phyloP scores from a whole-genome alignment of 2,888 invertebrate species.

The Aphodius granarius region DNA sequence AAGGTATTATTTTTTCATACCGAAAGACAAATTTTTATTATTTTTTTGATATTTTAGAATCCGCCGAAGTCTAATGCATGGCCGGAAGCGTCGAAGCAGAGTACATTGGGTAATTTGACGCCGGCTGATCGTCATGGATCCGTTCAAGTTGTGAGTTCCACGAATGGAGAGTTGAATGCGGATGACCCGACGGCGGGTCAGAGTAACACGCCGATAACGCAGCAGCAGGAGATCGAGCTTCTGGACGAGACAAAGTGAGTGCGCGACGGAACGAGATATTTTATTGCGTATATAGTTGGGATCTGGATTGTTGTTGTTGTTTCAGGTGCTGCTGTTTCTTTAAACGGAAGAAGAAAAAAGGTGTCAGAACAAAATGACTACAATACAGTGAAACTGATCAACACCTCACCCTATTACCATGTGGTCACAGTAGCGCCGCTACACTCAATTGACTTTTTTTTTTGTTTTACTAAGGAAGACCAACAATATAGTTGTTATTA shows the following conservation, averaged over 20 bases:
- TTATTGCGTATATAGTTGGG: slow-evolving; percentile 1
- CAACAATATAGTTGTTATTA: slow-evolving; percentile 49
- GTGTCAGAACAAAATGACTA: slow-evolving; percentile 54
- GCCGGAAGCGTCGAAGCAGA: slow-evolving; percentile 84
- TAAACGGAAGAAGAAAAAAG: slow-evolving; percentile 98
- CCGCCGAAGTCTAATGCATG: slow-evolving; percentile 76
- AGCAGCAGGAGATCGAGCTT: slow-evolving; percentile 89
- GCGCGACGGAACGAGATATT: slow-evolving; percentile 36
- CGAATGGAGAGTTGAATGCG: slow-evolving; percentile 92
- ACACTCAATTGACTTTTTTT: slow-evolving; percentile 45
- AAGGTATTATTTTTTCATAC: slow-evolving; percentile 46
- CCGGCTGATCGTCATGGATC: slow-evolving; percentile 97
- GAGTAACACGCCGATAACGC: slow-evolving; percentile 96
- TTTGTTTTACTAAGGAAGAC: slow-evolving; percentile 45
- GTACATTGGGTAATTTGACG: slow-evolving; percentile 81
- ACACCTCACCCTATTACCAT: slow-evolving; percentile 53
- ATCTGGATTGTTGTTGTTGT: slow-evolving; percentile 48
- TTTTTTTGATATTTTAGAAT: slow-evolving; percentile 43
- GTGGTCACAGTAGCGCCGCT: slow-evolving; percentile 54
- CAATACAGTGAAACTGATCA: slow-evolving; percentile 55
- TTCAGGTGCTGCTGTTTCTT: slow-evolving; percentile 98
- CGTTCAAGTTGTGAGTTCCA: slow-evolving; percentile 98
- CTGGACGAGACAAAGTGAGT: slow-evolving; percentile 98
- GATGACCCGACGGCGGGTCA: slow-evolving; percentile 97
- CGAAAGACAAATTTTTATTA: neutral